A percentile compares a stretch with the other conserved stretches of the same genome.
These are phyloP conservation scores for Chymomyza caudatula DNA, from an alignment of 2,888 invertebrate species.

Conservation along the genomic window DNA sequence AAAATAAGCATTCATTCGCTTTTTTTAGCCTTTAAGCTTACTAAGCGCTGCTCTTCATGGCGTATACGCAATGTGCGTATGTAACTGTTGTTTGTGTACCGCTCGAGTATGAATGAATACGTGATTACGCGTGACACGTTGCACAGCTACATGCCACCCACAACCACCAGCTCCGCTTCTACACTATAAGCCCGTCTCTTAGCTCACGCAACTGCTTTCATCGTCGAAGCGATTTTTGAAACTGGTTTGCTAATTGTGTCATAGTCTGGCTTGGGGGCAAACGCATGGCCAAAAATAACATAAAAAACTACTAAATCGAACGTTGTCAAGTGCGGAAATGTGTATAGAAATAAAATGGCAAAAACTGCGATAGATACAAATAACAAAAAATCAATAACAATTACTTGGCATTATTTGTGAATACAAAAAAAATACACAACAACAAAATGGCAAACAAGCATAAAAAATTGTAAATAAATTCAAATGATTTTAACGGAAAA, in stretches of 20 bases:
- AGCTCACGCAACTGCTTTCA: too few relatives aligned
- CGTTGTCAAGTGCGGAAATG: conserved; percentile 49
- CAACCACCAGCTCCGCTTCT: neutral
- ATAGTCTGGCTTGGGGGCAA: conserved; percentile 53
- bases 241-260: conserved; percentile 68
- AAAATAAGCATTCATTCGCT: neutral
- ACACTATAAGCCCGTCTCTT: neutral
- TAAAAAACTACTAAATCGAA: conserved; percentile 18
- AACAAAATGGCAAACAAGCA: conserved; percentile 7
- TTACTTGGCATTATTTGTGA: conserved; percentile 59
- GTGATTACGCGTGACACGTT: conserved; percentile 39
- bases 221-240: conserved; percentile 37
- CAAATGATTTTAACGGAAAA: conserved; percentile 1
- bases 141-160: conserved; percentile 1
- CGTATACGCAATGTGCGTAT: conserved; percentile 28
- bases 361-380: conserved; percentile 21
- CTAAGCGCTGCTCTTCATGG: conserved; percentile 27
- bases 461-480: conserved; percentile 23
- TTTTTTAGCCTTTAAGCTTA: conserved; percentile 50
- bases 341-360: conserved; percentile 31
- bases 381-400: conserved; percentile 61
- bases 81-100: conserved; percentile 26
- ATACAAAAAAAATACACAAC: conserved; percentile 25
- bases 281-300: conserved; percentile 15
- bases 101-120: conserved; percentile 46